phyloP scores from a whole-genome alignment of 2,113 vertebrate genomes.

The Crotalus viridis region DNA sequence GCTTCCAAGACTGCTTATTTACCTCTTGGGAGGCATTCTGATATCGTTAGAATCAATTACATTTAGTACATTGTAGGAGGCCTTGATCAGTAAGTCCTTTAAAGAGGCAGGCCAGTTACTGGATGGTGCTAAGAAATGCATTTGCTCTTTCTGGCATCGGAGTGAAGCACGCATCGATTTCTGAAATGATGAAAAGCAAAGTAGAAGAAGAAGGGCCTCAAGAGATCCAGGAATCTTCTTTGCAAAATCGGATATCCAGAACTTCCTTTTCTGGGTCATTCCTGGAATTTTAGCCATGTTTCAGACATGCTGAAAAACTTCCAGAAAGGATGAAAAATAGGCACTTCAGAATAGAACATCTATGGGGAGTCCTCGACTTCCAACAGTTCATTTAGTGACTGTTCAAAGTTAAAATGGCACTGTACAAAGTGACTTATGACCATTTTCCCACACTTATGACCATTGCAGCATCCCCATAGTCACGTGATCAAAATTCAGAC shows the following conservation, averaged over 20 bases:
- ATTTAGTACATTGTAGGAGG: conserved; percentile 11
- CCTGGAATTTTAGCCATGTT: neutral
- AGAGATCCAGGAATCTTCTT: neutral
- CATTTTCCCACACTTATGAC: too few relatives aligned
- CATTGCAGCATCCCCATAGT: too few relatives aligned
- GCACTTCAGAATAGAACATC: neutral
- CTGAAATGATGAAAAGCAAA: neutral
- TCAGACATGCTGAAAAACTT: neutral
- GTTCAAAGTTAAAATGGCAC: neutral
- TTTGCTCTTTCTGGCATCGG: accelerated
- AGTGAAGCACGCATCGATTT: neutral
- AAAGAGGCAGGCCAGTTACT: conserved; percentile 11
- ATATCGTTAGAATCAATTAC: conserved; percentile 50
- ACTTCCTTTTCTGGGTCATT: neutral
- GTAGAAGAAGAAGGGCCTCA: neutral
- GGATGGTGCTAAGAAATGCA: neutral
- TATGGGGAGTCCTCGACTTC: neutral
- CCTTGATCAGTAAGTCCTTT: conserved; percentile 23
- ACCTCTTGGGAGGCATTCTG: conserved; percentile 45
- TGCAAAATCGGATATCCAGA: neutral
- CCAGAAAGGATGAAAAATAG: neutral
- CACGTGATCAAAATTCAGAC: neutral
- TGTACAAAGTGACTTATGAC: too few relatives aligned
- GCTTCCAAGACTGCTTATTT: conserved; percentile 53
- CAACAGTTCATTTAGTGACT: neutral